Base-by-base conservation (phyloP, 1,140 invertebrate species). In the Drosophila pachea region DNA sequence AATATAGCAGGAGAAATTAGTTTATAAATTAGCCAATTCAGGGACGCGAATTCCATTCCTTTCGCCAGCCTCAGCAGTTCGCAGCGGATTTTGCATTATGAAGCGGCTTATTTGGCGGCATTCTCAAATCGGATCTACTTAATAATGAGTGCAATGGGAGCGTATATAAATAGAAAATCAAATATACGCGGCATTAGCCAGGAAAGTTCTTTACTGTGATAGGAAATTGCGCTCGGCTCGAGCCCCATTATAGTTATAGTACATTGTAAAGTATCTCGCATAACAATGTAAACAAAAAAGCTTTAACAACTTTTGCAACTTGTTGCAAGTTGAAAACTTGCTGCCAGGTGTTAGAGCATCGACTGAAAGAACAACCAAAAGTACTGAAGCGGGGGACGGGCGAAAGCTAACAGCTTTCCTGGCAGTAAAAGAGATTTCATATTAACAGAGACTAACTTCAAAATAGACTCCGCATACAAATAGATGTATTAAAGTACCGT, bases 281-380 rank as follows among this genome's bases (percentile, higher is more conserved):
- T 33, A 33, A 54, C 45, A 40, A 60, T 60, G 40, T 70, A 60
- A 45, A 32, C 7, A 67, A 83, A 66, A 69, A 66, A 69, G 65
- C 71, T 72, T 32, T 38, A 32, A 7, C 48, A 49, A 49, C 48
- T 50, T 50, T 50, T 48, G 71, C 59, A 83, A 82, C 78, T 74
- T 82, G 78, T 74, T 81, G 78, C 74, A 47, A 36, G 35, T 36
- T 36, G 7, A 33, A 40, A 66, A 66, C 47, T 59, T 14, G 14
- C 48, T 64, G 54, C 11, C 7, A 14, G 32, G 7, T 7, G 22
- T 40, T 50, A n/a, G 65, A 60, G 36, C 45, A 49, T 14, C 6
- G 40, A 11, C 11, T 12, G 29, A 29, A 12, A 49, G 3, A 49
- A 49, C n/a, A 32, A 49, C 29, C 1, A 6, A 7, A 4, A 32